A percentile compares a stretch with the other conserved stretches of the same genome.
Conservation (phyloP, 2,888 invertebrate genomes). For the Falcaria lacertinaria region DNA sequence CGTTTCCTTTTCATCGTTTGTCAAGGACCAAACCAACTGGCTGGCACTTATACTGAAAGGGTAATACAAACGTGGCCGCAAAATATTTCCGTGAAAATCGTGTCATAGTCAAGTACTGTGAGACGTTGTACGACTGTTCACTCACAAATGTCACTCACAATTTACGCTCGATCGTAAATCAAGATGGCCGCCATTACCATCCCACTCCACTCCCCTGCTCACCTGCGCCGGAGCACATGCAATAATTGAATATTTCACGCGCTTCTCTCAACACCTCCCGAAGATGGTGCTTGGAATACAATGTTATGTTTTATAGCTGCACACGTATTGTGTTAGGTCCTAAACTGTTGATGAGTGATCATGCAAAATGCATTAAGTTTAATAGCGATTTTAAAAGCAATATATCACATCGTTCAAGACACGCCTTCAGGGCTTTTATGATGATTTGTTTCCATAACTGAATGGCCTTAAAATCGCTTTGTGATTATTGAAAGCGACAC, state of each 20-base stretch:
- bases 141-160: constrained; percentile 75
- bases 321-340: constrained; percentile 73
- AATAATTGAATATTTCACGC: constrained; percentile 79
- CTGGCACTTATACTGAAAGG: constrained; percentile 19
- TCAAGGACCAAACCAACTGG: constrained; percentile 15
- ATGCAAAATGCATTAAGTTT: constrained; percentile 71
- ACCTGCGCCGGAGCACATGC: constrained; percentile 71
- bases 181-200: constrained; percentile 66
- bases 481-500: constrained; percentile 34
- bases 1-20: constrained; percentile 34
- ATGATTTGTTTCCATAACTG: constrained; percentile 75
- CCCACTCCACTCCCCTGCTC: constrained; percentile 38
- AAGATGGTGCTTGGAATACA: constrained; percentile 59
- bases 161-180: constrained; percentile 76
- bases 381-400: constrained; percentile 74
- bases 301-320: constrained; percentile 70
- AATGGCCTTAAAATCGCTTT: constrained; percentile 40
- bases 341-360: constrained; percentile 78
- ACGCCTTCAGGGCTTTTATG: constrained; percentile 69
- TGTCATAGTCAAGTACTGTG: constrained; percentile 45
- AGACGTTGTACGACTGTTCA: constrained; percentile 47
- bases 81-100: constrained; percentile 57
- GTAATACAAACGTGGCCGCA: constrained; percentile 42
- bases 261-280: constrained; percentile 74
- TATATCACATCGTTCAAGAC: constrained; percentile 71